Percentiles rank a stretch among this genome's conserved stretches.
These are phyloP conservation scores for Procambarus virginalis DNA, from an alignment of 1,140 invertebrate species.

Conservation along the genomic window DNA sequence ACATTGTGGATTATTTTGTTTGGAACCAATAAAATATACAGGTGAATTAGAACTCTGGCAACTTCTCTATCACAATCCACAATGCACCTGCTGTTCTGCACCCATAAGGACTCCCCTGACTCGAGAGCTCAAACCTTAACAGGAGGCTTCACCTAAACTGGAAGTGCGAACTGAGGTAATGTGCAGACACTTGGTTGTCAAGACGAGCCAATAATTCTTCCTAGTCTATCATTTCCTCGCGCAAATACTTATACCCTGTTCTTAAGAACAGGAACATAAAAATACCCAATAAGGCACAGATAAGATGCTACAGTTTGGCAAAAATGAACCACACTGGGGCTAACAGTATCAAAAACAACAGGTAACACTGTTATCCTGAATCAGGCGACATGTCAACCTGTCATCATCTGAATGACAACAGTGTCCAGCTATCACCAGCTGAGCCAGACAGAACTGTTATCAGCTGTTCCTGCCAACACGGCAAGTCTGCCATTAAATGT, in stretches of 20 bases:
- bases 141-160: slow-evolving; percentile 51
- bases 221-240: slow-evolving; percentile 57
- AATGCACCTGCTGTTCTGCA: slow-evolving; percentile 31
- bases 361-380: slow-evolving; percentile 55
- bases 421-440: slow-evolving; percentile 1
- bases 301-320: slow-evolving; percentile 67
- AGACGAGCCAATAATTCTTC: slow-evolving; percentile 56
- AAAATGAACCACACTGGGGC: slow-evolving; percentile 65
- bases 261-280: slow-evolving; percentile 65
- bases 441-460: slow-evolving; percentile 1
- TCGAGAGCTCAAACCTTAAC: slow-evolving; percentile 38
- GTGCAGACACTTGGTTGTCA: slow-evolving; percentile 56
- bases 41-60: slow-evolving; percentile 20
- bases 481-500: slow-evolving; percentile 3
- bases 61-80: slow-evolving; percentile 30
- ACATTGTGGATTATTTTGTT: slow-evolving; percentile 43
- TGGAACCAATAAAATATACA: slow-evolving; percentile 39
- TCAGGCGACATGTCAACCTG: slow-evolving; percentile 25
- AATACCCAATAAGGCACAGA: slow-evolving; percentile 68
- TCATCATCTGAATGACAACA: slow-evolving; percentile 1
- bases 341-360: slow-evolving; percentile 56
- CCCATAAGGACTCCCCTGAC: slow-evolving; percentile 27
- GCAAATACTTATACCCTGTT: slow-evolving; percentile 65
- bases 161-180: slow-evolving; percentile 65
- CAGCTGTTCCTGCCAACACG: not conserved